Evolutionary conservation across 2,113 vertebrate genomes (phyloP), one percentile per base, ranked within the genome.

Genomic region (Petromus typicus): DNA sequence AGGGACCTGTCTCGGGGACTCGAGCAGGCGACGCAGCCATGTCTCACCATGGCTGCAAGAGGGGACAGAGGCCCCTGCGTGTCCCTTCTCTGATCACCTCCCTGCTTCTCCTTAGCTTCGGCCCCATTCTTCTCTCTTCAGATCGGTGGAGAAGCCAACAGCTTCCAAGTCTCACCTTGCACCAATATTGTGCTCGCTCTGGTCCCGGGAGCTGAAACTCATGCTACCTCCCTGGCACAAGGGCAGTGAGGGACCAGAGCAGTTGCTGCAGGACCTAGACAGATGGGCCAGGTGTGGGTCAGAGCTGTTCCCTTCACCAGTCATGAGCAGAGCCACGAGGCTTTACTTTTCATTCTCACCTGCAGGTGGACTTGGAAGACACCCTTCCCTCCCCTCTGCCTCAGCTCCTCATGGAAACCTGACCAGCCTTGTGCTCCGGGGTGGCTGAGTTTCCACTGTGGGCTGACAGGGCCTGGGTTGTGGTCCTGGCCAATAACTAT

Each of bases 21-120:
- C 61, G 37, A 3, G n/a, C 82, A 75, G 23, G 87, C 25, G 71
- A 27, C 17, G 23, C n/a, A 40, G 63, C 7, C 11, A 3, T n/a
- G 48, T 83, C 48, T 83, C 23, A 34, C 16, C 30, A 1, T 7
- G 76, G 34, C 61, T 45, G 13, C n/a, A 16, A 16, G 48, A 20
- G 22, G 30, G 66, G 37, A n/a, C 34, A 22, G 4, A 51, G 6
- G 32, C 12, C 7, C 37, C 9, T 8, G 73, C 0, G 0, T 0
- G 4, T 34, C 48, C n/a, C 32, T 3, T 5, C 40, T 45, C 14
- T 51, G 1, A 34, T 40, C 48, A 4, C 23, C 1, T 27, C 71
- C 48, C 85, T 34, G 81, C 34, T 61, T 27, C 56, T 61, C 23
- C 84, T 69, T 13, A 11, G n/a, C 10, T 67, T 57, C 25, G 23